Base-by-base conservation (phyloP, 2,113 vertebrate species). In the Tautogolabrus adspersus region DNA sequence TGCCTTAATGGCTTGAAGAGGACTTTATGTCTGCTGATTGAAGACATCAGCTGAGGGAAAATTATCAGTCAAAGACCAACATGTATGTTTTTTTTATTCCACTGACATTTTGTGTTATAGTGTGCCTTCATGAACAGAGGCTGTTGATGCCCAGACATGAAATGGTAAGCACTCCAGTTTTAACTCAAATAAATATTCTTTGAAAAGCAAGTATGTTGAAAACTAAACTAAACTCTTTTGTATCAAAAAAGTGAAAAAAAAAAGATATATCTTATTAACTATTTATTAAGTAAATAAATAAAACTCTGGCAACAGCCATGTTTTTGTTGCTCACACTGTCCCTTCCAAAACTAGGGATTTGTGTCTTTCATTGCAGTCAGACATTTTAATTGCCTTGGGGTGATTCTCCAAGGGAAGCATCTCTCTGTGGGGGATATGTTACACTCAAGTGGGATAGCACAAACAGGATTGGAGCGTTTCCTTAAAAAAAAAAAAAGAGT, bases 1-100 rank as follows among this genome's bases (percentile, higher is more conserved):
- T 76, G 26, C 58, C 86, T 72, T 80, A n/a, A 62, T 34, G 75
- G 60, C 67, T 58, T 63, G n/a, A 65, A 68, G 49, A 64, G 30
- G 57, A 64, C 23, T 57, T n/a, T 63, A 0, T 8, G 3, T 61
- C 56, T 82, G 58, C 75, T 46, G 75, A 59, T 26, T 66, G 19
- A 77, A 75, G 69, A 68, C 47, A 59, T 72, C 30, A 44, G 21
- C 46, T 4, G 18, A 55, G 54, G 22, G 13, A 19, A 72, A 54
- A 77, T 64, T 40, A 57, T 64, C n/a, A 71, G 21, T 46, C 10
- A 51, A 63, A 72, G 10, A 61, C 44, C 4, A 15, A 22, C 10
- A 26, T 49, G 62, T 62, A 34, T 34, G 30, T 34, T 34, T 34
- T 34, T 34, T 34, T 26, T 55, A 47, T 57, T 67, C 15, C 12